phyloP scores from a whole-genome alignment of 2,888 invertebrate species.

The Drosophila stalkeri region DNA sequence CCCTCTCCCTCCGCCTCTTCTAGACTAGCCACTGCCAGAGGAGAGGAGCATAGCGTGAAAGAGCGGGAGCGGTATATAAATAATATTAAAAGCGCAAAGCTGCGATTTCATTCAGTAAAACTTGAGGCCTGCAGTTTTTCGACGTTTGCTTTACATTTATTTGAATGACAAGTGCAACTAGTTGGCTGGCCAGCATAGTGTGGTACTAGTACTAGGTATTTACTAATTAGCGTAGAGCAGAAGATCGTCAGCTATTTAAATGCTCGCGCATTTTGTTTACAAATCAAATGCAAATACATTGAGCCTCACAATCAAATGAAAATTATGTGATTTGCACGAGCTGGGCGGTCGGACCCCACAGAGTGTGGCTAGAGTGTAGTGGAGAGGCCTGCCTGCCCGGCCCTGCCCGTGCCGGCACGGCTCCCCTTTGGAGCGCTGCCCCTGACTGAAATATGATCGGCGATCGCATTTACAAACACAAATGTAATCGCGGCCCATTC shows the following conservation, averaged over 20 bases:
- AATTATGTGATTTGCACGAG: slow-evolving; percentile 47
- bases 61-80: neutral
- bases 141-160: neutral
- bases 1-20: neutral
- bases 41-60: neutral
- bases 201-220: neutral
- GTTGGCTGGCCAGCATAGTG: slow-evolving; percentile 26
- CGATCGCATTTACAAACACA: slow-evolving; percentile 75
- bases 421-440: slow-evolving; percentile 5
- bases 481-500: slow-evolving; percentile 59
- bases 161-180: slow-evolving; percentile 12
- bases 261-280: slow-evolving; percentile 47
- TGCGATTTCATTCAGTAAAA: slow-evolving; percentile 66
- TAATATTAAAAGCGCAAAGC: slow-evolving; percentile 45
- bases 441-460: slow-evolving; percentile 73
- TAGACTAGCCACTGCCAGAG: neutral
- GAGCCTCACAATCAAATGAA: slow-evolving; percentile 59
- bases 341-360: slow-evolving; percentile 73
- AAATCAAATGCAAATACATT: slow-evolving; percentile 57
- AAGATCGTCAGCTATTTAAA: neutral
- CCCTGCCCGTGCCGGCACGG: neutral
- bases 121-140: slow-evolving; percentile 37
- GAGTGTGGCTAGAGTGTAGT: slow-evolving; percentile 5
- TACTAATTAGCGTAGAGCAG: slow-evolving; percentile 9
- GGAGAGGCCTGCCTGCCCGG: neutral